Base-by-base conservation (phyloP, 1,140 invertebrate genomes). In the Brachionus paranguensis region DNA sequence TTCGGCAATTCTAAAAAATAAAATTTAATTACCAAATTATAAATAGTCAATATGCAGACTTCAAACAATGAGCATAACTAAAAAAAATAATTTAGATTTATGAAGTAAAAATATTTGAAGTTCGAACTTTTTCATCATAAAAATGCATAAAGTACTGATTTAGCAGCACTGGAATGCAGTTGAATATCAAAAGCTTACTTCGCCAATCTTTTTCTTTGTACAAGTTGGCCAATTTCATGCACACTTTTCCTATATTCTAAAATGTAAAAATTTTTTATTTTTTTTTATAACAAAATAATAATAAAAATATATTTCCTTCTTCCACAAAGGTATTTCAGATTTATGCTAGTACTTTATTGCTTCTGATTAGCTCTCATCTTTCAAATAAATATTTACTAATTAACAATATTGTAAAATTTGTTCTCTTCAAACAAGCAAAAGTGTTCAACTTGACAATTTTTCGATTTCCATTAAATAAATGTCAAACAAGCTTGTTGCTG, bases 21-120 rank as follows among this genome's bases (percentile, higher is more conserved):
- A 64, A 79, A 60, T 20, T 29, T 64, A 64, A 81, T 81, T 81
- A 81, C 78, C 53, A 81, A 81, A 64, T 81, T 81, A 47, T 81
- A 81, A 7, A 81, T 45, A 45, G 78, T 81, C 8, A 81, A 37
- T 24, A 81, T 60, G n/a, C 33, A 60, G 20, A 81, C 78, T 47
- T 81, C 78, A 29, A 81, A 41, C 11, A 68, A 45, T 68, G 64
- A 60, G 12, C 53, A 68, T 10, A 64, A 53, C 76, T 79, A 64
- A 17, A 64, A 20, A 43, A 78, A 50, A 79, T 20, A 41, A 37
- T 14, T 60, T 60, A 79, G 17, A 55, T 79, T 29, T 27, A 53
- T 14, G 7, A 37, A 17, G 6, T n/a, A 45, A 79, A 50, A 53
- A 79, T 79, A 37, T 41, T 55, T 33, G 45, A 53, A 53, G 5